These are phyloP conservation scores for Calameuta filiformis DNA, from an alignment of 2,888 invertebrate genomes.

Conservation along the genomic window DNA sequence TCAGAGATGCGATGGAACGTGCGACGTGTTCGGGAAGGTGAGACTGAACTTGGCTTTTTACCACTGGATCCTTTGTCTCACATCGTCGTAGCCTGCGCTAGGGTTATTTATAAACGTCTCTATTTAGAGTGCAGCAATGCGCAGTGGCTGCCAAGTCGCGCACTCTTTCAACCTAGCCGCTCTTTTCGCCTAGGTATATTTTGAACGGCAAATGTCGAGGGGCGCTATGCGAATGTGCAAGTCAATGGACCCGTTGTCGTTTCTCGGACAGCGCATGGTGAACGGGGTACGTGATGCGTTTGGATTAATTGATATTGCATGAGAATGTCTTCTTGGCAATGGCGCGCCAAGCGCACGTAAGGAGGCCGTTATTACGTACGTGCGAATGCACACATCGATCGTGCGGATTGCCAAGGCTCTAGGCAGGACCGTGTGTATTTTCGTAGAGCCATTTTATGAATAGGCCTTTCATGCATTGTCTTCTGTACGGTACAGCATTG, in stretches of 20 bases:
- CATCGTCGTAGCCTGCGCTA: constrained; percentile 20
- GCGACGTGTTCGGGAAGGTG: background rate
- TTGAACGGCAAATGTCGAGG: constrained; percentile 35
- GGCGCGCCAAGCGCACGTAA: background rate
- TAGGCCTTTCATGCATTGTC: background rate
- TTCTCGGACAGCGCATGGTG: background rate
- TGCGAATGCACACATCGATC: constrained; percentile 1
- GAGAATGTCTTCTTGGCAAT: background rate
- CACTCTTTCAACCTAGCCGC: constrained; percentile 29
- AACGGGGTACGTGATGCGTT: background rate
- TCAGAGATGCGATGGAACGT: background rate
- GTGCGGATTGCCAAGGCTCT: background rate
- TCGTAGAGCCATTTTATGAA: background rate
- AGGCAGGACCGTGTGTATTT: constrained; percentile 1
- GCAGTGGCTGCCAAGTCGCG: constrained; percentile 39
- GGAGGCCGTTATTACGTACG: background rate
- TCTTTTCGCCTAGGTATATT: constrained; percentile 21
- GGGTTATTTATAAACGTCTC: constrained; percentile 45
- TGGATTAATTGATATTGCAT: background rate
- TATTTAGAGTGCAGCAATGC: constrained; percentile 47
- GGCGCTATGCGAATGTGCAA: constrained; percentile 27
- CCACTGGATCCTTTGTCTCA: constrained; percentile 14
- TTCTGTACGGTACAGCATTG: constrained; percentile 2
- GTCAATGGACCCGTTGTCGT: constrained; percentile 27
- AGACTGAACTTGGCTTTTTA: constrained; percentile 33